phyloP scores from a whole-genome alignment of 2,113 vertebrate species.

The Excalfactoria chinensis region DNA sequence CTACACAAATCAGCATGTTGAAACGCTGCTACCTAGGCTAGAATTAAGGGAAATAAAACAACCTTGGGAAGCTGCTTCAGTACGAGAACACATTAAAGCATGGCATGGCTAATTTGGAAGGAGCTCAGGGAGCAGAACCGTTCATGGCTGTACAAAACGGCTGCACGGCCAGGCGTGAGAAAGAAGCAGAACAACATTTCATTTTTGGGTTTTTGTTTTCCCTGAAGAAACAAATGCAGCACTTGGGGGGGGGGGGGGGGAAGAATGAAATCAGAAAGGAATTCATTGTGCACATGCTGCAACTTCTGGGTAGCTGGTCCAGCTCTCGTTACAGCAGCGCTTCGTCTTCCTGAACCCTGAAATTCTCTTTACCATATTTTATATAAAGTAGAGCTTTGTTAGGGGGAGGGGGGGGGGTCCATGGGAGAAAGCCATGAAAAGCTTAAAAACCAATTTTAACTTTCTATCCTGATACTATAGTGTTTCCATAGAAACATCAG shows the following conservation, averaged over 20 bases:
- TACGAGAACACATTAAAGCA: fast-evolving
- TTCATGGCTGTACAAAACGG: fast-evolving
- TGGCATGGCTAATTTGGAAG: not conserved
- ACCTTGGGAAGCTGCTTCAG: fast-evolving
- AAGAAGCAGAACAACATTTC: not conserved
- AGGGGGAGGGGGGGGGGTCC: not conserved
- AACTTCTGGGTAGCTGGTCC: fast-evolving
- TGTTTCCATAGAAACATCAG: slow-evolving; percentile 78
- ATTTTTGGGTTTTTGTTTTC: not conserved
- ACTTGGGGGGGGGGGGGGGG: fast-evolving
- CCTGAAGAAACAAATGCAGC: not conserved
- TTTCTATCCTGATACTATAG: slow-evolving; percentile 58
- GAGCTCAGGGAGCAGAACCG: fast-evolving
- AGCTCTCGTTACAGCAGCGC: fast-evolving
- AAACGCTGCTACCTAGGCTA: not conserved
- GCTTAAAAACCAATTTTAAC: slow-evolving; percentile 63
- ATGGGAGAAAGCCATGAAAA: not conserved
- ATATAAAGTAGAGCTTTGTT: slow-evolving; percentile 12
- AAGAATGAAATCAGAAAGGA: not conserved
- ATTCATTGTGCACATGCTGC: fast-evolving
- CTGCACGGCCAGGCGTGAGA: not conserved
- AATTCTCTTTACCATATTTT: slow-evolving; percentile 14
- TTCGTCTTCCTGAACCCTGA: not conserved
- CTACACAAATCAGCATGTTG: not conserved
- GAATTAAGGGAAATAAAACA: not conserved